Evolutionary conservation across 2,797 vertebrate genomes (phyloP), one percentile per base, ranked within the genome.

Genomic region (Cyclura pinguis): DNA sequence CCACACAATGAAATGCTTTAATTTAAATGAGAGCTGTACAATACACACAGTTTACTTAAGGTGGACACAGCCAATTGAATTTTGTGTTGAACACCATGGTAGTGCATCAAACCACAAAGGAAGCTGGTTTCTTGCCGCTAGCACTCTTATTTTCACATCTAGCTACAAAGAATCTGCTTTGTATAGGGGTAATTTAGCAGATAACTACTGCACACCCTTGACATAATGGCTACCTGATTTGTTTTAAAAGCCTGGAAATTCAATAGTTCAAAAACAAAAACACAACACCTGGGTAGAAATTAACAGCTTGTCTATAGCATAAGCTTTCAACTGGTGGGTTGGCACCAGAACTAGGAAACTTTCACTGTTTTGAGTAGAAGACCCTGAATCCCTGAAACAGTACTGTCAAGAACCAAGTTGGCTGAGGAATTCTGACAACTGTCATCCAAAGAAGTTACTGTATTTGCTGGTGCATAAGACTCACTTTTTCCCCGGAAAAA

Each of bases 71-170:
- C 62, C 57, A 78, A 59, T 14, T 78, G 85, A 90, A 1, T 69
- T 91, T 86, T 69, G 67, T 84, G 81, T 38, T 88, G 12, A 80
- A 67, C 38, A 92, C 0, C 24, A 38, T 50, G 32, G 57, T 84
- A n/a, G 83, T 0, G 12, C 6, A 13, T 13, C 72, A 69, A 32
- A 10, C 12, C 16, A 83, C 13, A 50, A 52, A 2, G 12, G 57
- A 20, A 69, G 6, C 29, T 57, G 22, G 1, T 62, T 12, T 6
- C 42, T 20, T 42, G 24, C 69, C 57, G 67, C 38, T 35, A 35
- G 16, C 24, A 18, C n/a, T n/a, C 38, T 16, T 92, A 64, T 27
- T 38, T 90, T 80, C 77, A 87, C 24, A 64, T 86, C 74, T 57
- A 35, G 18, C 74, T 55, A 24, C 74, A 78, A 59, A n/a, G 32